A percentile compares a stretch with the other conserved stretches of the same genome.
These are phyloP conservation scores for Hylyphantes graminicola DNA, from an alignment of 1,140 invertebrate genomes.

Conservation along the genomic window DNA sequence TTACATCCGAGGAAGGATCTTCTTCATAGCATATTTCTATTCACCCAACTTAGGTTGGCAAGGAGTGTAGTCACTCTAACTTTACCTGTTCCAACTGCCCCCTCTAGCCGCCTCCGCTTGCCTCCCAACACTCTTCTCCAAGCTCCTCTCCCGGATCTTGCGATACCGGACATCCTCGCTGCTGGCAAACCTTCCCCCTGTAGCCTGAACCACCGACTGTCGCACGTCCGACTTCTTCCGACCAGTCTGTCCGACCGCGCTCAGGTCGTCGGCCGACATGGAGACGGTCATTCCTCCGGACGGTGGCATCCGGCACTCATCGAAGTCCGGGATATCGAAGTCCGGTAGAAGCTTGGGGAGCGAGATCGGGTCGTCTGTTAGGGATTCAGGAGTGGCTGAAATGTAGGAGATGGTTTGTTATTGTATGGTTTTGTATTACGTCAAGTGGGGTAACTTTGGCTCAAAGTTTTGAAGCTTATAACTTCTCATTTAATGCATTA, in stretches of 20 bases:
- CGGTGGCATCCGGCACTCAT: constrained; percentile 47
- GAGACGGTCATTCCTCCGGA: constrained; percentile 49
- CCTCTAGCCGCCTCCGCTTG: background rate
- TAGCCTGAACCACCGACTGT: background rate
- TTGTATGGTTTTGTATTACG: no score
- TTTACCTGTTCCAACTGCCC: constrained; percentile 43
- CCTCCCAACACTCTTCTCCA: background rate
- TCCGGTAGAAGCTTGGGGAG: constrained; percentile 37
- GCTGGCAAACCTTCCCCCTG: constrained; percentile 13
- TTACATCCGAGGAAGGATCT: no score
- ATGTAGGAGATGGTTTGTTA: background rate
- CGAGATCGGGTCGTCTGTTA: constrained; percentile 41
- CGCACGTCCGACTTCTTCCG: background rate
- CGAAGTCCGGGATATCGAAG: constrained; percentile 33
- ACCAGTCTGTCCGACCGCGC: constrained; percentile 3
- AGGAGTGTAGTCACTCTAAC: no score
- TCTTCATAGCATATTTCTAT: no score
- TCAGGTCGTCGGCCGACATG: constrained; percentile 50
- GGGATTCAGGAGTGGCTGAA: constrained; percentile 43
- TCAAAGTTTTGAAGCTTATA: no score
- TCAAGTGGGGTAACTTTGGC: no score
- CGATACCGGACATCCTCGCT: constrained; percentile 30
- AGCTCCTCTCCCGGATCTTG: background rate
- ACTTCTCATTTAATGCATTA: no score
- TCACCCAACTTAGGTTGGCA: no score